phyloP scores from a whole-genome alignment of 1,140 invertebrate genomes.

The Mycetomoellerius zeteki region DNA sequence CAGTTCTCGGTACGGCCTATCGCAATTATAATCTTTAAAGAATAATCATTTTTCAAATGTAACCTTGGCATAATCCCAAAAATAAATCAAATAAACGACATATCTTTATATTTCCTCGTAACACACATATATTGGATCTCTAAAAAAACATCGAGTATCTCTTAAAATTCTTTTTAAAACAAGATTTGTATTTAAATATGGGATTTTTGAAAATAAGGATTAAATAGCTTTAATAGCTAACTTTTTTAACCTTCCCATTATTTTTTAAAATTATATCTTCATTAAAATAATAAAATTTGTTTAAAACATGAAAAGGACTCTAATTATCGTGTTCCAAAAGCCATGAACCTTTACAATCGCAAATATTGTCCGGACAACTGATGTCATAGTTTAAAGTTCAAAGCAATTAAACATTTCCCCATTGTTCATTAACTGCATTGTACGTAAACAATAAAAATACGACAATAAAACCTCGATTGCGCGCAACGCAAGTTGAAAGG shows the following conservation, averaged over 20 bases:
- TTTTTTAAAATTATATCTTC: neutral
- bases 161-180: neutral
- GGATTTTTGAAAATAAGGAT: neutral
- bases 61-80: neutral
- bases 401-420: neutral
- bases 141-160: neutral
- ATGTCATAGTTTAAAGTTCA: slow-evolving; percentile 35
- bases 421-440: neutral
- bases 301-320: neutral
- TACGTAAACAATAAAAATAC: neutral
- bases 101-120: neutral
- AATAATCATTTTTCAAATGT: slow-evolving; percentile 1
- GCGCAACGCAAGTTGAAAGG: neutral
- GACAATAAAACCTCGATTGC: slow-evolving; percentile 1
- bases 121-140: neutral
- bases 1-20: slow-evolving; percentile 40
- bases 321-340: neutral
- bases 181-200: neutral
- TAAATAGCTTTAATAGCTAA: neutral
- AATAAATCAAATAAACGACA: neutral
- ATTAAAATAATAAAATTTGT: neutral
- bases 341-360: neutral
- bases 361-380: neutral
- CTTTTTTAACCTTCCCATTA: neutral
- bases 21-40: neutral